Base-by-base conservation (phyloP, 2,113 vertebrate genomes). In the Hucho hucho region DNA sequence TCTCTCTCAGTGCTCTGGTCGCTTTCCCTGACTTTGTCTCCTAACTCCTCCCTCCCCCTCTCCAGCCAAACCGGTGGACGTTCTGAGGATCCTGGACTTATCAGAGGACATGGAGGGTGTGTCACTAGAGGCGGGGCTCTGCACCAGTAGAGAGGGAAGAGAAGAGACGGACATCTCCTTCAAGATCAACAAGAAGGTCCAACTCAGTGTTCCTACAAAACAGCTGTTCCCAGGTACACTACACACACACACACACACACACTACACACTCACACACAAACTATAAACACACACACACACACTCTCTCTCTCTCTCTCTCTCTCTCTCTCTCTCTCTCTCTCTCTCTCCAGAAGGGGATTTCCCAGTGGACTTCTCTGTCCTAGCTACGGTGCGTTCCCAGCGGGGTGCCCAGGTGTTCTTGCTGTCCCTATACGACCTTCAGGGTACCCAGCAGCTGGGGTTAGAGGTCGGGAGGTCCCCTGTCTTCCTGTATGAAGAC, bases 401-500 rank as follows among this genome's bases (percentile, higher is more conserved):
- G 75, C 97, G 95, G 65, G 96, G 94, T 77, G 95, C 95, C 75
- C 97, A 98, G 91, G 94, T 95, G 75, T 99, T 99, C 86, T 93
- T 99, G 83, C 92, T 99, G 70, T 99, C 97, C 63, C 85, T 99
- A 81, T 99, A 99, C 86, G 96, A 98, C 83, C 63, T 85, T 0
- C 84, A 99, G 92, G 98, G 98, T 56, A 95, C 96, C 37, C 98
- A 99, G 92, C 98, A 99, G 94, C 81, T 99, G 25, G 98, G 98
- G 46, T 69, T 99, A 84, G 97, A 99, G 90, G 68, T 99, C 64
- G 97, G 95, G 22, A 95, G 97, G 68, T 98, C 96, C 6, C 98
- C 98, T 0, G 95, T 98, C 83, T 98, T 99, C 89, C 94, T 99
- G 76, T 99, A 98, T 1, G 98, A 99, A 90, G 96, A 99, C 89